Evolutionary conservation across 2,888 invertebrate genomes (phyloP).

Genomic region (Tetheella fluctuosa): DNA sequence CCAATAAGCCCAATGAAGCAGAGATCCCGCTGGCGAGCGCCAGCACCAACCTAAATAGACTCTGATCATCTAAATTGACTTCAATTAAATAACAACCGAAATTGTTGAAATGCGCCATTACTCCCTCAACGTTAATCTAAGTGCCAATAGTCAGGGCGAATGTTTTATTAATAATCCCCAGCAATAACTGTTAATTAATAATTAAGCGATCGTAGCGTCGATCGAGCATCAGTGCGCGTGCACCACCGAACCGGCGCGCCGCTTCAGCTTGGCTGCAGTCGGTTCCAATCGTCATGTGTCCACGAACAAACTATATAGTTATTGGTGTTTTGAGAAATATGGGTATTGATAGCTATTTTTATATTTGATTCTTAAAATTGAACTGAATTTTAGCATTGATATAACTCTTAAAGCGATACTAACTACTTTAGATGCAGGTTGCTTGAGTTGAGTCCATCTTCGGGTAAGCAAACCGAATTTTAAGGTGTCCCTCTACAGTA

Average conservation of each 20-base stretch:
- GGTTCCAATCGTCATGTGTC: slow-evolving; percentile 16
- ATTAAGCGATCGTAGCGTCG: slow-evolving; percentile 70
- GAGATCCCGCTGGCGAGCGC: slow-evolving; percentile 82
- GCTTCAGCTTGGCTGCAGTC: slow-evolving; percentile 33
- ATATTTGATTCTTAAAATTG: slow-evolving; percentile 13
- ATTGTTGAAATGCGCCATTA: slow-evolving; percentile 85
- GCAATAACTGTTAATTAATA: slow-evolving; percentile 81
- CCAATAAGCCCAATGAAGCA: slow-evolving; percentile 85
- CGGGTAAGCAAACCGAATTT: neutral
- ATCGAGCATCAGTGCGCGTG: slow-evolving; percentile 66
- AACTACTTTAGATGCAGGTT: neutral
- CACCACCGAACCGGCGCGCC: slow-evolving; percentile 35
- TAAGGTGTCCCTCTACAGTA: neutral
- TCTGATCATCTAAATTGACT: slow-evolving; percentile 85
- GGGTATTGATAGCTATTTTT: no score
- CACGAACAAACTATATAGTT: neutral
- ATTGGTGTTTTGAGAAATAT: slow-evolving; percentile 3
- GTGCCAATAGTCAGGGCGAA: slow-evolving; percentile 83
- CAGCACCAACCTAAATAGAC: slow-evolving; percentile 85
- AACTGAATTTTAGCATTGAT: neutral
- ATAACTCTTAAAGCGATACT: neutral
- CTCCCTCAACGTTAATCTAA: slow-evolving; percentile 83
- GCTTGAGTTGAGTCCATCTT: neutral
- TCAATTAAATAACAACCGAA: slow-evolving; percentile 85
- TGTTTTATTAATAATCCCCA: slow-evolving; percentile 81